A percentile compares a stretch with the other conserved stretches of the same genome.
Evolutionary conservation across 2,113 vertebrate genomes (phyloP).

Genomic region (Urocitellus parryii): DNA sequence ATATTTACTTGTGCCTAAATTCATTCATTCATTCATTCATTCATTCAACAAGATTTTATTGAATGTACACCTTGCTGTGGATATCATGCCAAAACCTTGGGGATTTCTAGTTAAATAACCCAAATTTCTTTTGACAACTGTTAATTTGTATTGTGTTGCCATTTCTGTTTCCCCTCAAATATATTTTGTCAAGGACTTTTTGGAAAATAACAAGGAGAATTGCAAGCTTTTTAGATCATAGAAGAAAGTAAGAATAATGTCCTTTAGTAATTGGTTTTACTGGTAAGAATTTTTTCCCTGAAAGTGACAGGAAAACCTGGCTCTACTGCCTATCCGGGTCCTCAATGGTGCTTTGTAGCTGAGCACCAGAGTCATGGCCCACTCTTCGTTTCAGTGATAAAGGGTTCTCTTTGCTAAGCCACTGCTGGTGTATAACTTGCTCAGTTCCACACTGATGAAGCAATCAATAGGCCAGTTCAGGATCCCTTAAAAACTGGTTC

Average conservation of each 20-base stretch:
- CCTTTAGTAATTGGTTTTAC: slow-evolving; percentile 3
- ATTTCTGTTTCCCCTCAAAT: not conserved
- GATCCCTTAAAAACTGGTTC: slow-evolving; percentile 40
- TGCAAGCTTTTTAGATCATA: not conserved
- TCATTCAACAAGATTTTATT: not conserved
- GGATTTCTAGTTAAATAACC: not conserved
- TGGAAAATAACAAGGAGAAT: not conserved
- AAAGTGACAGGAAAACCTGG: not conserved
- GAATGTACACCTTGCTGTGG: not conserved
- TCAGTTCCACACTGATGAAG: not conserved
- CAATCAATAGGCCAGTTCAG: not conserved
- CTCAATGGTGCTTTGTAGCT: not conserved
- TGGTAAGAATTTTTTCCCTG: not conserved
- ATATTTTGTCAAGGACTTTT: not conserved
- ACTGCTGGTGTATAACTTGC: not conserved
- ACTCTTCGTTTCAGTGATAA: not conserved
- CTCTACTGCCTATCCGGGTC: not conserved
- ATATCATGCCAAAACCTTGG: not conserved
- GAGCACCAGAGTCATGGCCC: not conserved
- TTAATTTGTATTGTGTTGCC: not conserved
- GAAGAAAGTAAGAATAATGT: not conserved
- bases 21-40: not conserved
- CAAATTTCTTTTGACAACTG: not conserved
- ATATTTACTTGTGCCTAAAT: not conserved
- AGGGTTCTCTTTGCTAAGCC: not conserved